These are phyloP conservation scores for Capricornis sumatraensis DNA, from an alignment of 2,113 vertebrate species.

Conservation along the genomic window DNA sequence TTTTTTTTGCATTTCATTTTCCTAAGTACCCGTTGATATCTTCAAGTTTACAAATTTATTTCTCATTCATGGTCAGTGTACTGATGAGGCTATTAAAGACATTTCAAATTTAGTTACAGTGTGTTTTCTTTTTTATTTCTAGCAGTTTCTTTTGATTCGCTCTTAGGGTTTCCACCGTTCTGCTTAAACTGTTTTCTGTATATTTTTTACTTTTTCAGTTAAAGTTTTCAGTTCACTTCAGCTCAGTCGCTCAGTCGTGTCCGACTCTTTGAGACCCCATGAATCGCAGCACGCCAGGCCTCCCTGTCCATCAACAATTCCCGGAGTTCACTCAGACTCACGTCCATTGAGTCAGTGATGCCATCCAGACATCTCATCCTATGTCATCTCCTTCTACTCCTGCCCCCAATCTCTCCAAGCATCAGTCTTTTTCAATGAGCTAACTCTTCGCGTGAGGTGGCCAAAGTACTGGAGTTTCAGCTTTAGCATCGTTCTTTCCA, in stretches of 20 bases:
- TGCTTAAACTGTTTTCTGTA: not conserved
- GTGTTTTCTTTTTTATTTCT: not conserved
- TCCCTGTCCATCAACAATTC: no score
- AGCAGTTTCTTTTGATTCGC: not conserved
- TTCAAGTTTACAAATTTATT: not conserved
- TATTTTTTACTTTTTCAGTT: not conserved
- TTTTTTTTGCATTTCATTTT: not conserved
- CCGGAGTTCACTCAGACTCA: no score
- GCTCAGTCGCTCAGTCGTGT: no score
- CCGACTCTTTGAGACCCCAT: no score
- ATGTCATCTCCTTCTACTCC: no score
- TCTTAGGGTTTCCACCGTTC: not conserved
- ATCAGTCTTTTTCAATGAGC: no score
- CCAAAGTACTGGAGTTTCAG: no score
- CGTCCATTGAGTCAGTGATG: rapidly evolving
- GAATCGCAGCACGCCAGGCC: rapidly evolving
- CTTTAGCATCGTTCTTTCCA: no score
- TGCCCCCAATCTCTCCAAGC: no score
- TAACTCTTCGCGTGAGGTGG: no score
- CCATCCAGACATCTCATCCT: no score
- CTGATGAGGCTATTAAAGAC: not conserved
- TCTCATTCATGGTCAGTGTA: not conserved
- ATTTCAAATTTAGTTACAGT: not conserved
- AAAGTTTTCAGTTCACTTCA: not conserved
- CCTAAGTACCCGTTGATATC: not conserved